phyloP scores from a whole-genome alignment of 2,113 vertebrate species.

The Phylloscopus trochiloides region DNA sequence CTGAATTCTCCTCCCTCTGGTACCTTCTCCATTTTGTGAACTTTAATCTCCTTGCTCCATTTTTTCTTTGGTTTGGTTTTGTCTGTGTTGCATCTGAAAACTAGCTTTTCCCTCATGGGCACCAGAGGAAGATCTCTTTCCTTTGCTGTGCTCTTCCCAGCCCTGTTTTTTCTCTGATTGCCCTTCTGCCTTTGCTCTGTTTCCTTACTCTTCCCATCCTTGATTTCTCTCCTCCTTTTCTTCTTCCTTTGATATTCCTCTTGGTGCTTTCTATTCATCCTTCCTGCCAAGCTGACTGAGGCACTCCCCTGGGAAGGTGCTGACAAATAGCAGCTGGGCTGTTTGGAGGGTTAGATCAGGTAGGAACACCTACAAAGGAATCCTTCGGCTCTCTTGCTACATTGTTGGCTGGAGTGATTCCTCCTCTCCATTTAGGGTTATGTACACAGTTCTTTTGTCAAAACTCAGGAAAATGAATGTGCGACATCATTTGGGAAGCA shows the following conservation, averaged over 20 bases:
- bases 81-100: background rate
- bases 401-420: background rate
- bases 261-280: background rate
- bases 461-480: background rate
- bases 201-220: background rate
- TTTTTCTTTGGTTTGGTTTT: background rate
- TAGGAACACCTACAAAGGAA: background rate
- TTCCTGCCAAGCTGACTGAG: background rate
- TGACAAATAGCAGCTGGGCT: background rate
- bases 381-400: background rate
- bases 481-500: background rate
- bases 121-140: background rate
- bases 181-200: background rate
- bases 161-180: background rate
- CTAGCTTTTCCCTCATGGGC: background rate
- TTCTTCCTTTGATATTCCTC: background rate
- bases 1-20: background rate
- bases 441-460: background rate
- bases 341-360: background rate
- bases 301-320: background rate
- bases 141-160: background rate
- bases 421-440: background rate
- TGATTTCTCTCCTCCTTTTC: background rate
- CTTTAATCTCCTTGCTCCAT: background rate
- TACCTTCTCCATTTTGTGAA: background rate